Evolutionary conservation across 2,888 invertebrate species (phyloP).

Genomic region (Pachycephus smyrnensis): DNA sequence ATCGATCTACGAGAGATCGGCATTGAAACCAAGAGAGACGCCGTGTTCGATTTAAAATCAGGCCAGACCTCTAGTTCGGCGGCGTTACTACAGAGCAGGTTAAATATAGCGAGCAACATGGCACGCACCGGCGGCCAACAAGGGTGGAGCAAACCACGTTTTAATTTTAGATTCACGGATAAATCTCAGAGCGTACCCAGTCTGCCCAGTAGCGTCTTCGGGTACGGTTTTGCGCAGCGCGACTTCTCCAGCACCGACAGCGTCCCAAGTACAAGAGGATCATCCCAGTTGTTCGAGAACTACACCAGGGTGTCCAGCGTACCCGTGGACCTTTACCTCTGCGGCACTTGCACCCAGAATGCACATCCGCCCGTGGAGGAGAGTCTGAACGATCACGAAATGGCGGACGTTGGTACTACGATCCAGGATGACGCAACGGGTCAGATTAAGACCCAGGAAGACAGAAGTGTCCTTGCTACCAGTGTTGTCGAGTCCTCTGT

Average conservation of each 20-base stretch:
- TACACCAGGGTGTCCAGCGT: slow-evolving; percentile 70
- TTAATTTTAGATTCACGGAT: slow-evolving; percentile 67
- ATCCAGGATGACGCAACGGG: slow-evolving; percentile 11
- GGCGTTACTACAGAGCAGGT: slow-evolving; percentile 47
- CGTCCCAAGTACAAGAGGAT: slow-evolving; percentile 14
- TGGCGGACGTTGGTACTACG: slow-evolving; percentile 38
- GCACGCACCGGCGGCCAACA: slow-evolving; percentile 39
- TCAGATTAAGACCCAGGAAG: slow-evolving; percentile 20
- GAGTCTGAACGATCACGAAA: slow-evolving; percentile 31
- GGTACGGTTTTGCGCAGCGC: slow-evolving; percentile 33
- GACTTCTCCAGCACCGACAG: slow-evolving; percentile 17
- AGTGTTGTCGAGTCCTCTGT: slow-evolving; percentile 42
- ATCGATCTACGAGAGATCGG: slow-evolving; percentile 63
- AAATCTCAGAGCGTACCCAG: slow-evolving; percentile 65
- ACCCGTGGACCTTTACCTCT: slow-evolving; percentile 77
- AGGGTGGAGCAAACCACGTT: slow-evolving; percentile 50
- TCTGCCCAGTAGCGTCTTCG: slow-evolving; percentile 57
- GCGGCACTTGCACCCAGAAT: slow-evolving; percentile 61
- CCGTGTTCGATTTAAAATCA: slow-evolving; percentile 54
- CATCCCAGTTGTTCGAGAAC: slow-evolving; percentile 50
- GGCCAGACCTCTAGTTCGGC: slow-evolving; percentile 48
- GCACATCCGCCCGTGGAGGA: slow-evolving; percentile 44
- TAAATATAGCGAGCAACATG: slow-evolving; percentile 59
- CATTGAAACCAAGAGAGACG: slow-evolving; percentile 53
- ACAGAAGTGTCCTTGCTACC: slow-evolving; percentile 18